Evolutionary conservation across 2,888 invertebrate species (phyloP).

Genomic region (Idaea biselata): DNA sequence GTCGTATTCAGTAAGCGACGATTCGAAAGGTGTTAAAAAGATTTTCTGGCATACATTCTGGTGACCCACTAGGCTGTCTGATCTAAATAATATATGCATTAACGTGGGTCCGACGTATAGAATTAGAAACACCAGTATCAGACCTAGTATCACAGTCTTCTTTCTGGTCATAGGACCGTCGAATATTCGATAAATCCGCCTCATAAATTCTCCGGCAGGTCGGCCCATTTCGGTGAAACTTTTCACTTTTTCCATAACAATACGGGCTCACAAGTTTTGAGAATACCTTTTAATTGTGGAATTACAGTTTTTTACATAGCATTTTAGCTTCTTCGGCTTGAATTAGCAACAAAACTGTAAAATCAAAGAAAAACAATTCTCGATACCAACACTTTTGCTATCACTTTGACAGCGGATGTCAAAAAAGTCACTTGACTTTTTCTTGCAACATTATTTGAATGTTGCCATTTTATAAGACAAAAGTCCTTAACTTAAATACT

Average conservation of each 20-base stretch:
- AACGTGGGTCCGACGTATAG: constrained; percentile 84
- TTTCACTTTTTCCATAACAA: constrained; percentile 66
- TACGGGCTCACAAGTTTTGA: not conserved
- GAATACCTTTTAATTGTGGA: not conserved
- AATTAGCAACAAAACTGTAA: not conserved
- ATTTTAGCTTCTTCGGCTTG: not conserved
- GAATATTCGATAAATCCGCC: constrained; percentile 68
- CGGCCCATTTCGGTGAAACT: constrained; percentile 65
- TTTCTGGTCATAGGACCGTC: constrained; percentile 75
- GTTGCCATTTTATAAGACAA: not conserved
- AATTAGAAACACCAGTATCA: constrained; percentile 80
- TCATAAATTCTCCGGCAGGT: constrained; percentile 65
- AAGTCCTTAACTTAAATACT: too few relatives aligned
- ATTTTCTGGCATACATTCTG: constrained; percentile 84
- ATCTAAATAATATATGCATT: constrained; percentile 79
- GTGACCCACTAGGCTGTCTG: constrained; percentile 65
- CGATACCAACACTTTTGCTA: not conserved
- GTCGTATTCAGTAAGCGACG: constrained; percentile 83
- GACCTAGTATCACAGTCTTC: constrained; percentile 70
- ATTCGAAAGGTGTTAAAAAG: constrained; percentile 81
- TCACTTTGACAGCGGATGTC: constrained; percentile 1
- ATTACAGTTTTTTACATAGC: constrained; percentile 1
- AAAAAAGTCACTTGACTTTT: constrained; percentile 1
- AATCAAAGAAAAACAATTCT: not conserved
- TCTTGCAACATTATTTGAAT: not conserved